phyloP scores from a whole-genome alignment of 1,140 invertebrate genomes.

The Idris sp. region DNA sequence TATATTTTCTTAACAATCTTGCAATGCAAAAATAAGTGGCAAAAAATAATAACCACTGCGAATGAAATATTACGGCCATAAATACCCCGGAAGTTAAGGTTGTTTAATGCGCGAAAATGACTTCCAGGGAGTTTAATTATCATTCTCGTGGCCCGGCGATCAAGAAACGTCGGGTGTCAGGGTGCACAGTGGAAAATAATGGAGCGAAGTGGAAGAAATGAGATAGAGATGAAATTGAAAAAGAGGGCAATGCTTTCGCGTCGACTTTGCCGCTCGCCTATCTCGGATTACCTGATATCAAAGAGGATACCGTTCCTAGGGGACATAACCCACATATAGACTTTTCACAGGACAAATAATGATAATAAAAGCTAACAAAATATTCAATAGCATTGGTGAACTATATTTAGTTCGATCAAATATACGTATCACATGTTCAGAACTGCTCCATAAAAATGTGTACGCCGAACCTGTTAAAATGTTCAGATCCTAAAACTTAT shows the following conservation, averaged over 20 bases:
- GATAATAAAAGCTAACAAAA: constrained; percentile 59
- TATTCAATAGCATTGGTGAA: constrained; percentile 54
- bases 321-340: constrained; percentile 48
- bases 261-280: constrained; percentile 60
- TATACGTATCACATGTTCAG: constrained; percentile 15
- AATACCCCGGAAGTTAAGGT: constrained; percentile 59
- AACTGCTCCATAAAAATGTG: constrained; percentile 16
- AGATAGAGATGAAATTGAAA: constrained; percentile 63
- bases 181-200: constrained; percentile 52
- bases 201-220: constrained; percentile 47
- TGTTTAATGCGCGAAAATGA: constrained; percentile 60
- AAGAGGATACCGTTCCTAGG: constrained; percentile 57
- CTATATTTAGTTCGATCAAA: constrained; percentile 42
- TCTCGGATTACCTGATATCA: constrained; percentile 67
- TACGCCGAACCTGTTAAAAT: constrained; percentile 16
- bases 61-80: constrained; percentile 60
- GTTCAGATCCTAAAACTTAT: not conserved
- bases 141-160: constrained; percentile 60
- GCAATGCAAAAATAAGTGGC: constrained; percentile 41
- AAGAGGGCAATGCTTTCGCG: constrained; percentile 58
- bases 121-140: constrained; percentile 62
- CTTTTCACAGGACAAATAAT: constrained; percentile 65
- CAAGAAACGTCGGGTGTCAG: constrained; percentile 52
- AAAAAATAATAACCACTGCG: constrained; percentile 38
- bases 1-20: too few relatives aligned